Evolutionary conservation across 2,888 invertebrate genomes (phyloP).

Genomic region (Parthenolecanium corni): DNA sequence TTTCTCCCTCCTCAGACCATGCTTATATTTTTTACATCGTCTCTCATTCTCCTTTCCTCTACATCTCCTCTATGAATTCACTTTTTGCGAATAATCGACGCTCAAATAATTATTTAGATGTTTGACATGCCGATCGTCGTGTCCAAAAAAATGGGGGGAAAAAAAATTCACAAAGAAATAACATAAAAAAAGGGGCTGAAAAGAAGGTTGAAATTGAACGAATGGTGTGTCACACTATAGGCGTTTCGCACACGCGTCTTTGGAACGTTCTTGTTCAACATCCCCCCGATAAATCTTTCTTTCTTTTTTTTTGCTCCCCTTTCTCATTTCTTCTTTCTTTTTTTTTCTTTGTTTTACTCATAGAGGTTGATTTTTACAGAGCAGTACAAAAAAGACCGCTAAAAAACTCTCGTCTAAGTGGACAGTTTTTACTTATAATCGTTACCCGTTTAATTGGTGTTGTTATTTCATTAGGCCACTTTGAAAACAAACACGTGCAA

Average conservation of each 20-base stretch:
- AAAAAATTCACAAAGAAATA: neutral
- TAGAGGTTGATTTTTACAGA: neutral
- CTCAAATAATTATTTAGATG: neutral
- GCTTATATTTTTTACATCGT: too few relatives aligned
- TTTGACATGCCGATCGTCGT: neutral
- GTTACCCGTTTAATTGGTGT: neutral
- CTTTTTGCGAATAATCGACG: too few relatives aligned
- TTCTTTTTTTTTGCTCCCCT: neutral
- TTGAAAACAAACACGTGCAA: too few relatives aligned
- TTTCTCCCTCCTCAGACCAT: too few relatives aligned
- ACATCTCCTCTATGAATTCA: too few relatives aligned
- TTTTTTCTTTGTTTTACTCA: neutral
- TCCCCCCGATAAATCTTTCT: conserved; percentile 10
- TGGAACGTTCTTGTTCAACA: conserved; percentile 18
- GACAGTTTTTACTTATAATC: neutral
- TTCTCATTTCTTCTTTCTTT: too few relatives aligned
- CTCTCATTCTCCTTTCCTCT: too few relatives aligned
- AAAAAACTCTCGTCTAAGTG: conserved; percentile 1
- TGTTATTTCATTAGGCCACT: neutral
- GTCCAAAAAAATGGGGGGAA: too few relatives aligned
- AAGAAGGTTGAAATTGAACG: neutral
- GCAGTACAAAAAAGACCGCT: neutral
- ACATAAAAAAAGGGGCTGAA: neutral
- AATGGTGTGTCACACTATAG: conserved; percentile 11
- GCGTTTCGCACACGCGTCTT: conserved; percentile 26